Percentiles rank a stretch among this genome's conserved stretches.
phyloP scores from a whole-genome alignment of 1,140 invertebrate genomes.

The Holcopasites calliopsidis region DNA sequence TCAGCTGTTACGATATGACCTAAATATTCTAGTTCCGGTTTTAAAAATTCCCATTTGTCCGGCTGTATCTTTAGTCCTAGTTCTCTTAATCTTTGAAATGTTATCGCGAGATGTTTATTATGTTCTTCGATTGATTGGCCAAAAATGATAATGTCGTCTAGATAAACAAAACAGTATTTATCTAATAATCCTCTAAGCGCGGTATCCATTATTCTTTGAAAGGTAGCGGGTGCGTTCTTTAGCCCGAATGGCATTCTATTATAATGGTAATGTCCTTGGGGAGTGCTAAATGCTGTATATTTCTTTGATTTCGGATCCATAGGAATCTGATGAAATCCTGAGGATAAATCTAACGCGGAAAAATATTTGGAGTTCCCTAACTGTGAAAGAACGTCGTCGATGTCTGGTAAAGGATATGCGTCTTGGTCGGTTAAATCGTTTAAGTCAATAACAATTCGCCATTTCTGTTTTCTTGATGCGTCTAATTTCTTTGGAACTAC shows the following conservation, averaged over 20 bases:
- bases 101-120: not conserved
- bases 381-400: conserved; percentile 7
- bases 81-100: not conserved
- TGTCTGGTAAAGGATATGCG: not conserved
- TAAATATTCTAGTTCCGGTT: not conserved
- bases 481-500: not conserved
- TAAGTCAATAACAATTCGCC: conserved; percentile 10
- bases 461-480: not conserved
- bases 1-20: not conserved
- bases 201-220: not conserved
- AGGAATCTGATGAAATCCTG: not conserved
- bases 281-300: not conserved
- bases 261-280: not conserved
- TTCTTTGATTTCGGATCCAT: not conserved
- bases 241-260: not conserved
- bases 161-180: not conserved
- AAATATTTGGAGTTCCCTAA: conserved; percentile 10
- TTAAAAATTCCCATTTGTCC: not conserved
- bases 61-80: not conserved
- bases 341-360: not conserved
- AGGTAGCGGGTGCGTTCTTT: not conserved
- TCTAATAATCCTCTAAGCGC: not conserved
- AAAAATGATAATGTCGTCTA: not conserved
- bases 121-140: not conserved
- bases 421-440: not conserved